Evolutionary conservation across 2,113 vertebrate species (phyloP), one percentile per base, ranked within the genome.

Genomic region (Hemibates koningsi): DNA sequence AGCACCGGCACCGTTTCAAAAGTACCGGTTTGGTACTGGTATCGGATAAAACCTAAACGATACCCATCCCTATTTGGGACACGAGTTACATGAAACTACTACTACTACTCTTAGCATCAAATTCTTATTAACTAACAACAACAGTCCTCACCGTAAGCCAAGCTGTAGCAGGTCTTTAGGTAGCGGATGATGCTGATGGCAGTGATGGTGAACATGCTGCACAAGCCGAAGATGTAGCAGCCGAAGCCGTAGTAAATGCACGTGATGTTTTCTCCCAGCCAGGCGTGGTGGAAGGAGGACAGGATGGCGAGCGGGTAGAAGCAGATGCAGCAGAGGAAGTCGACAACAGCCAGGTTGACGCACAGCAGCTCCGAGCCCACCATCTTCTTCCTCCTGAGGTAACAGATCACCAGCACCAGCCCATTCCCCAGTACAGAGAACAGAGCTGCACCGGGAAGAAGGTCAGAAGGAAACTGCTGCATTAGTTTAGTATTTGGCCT

Each of bases 301-400:
- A 91, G 1, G 88, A 95, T 95, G 92, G 96, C 94, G 29, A 96
- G 92, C 1, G 95, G 96, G 91, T 96, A 96, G 83, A 96, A 95
- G 56, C 90, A 95, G 83, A 95, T 56, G 84, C 96, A 96, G 91
- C 90, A 87, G 24, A 95, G 85, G 88, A 96, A 94, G 90, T 96
- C 96, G 4, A 94, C 93, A 90, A 94, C 63, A 6, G 95, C 95
- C 87, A 96, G 92, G 93, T 96, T 96, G 88, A 95, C 93, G 7
- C 94, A 96, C 66, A 96, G 93, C 80, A 96, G 84, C 92, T 96
- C 95, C 0, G 95, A 91, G 82, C 88, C 92, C 27, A n/a, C 56
- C 88, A 96, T 93, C 93, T 92, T 95, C 87, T 87, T 94, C 86
- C 94, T 90, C 86, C 93, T 81, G 27, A 92, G 92, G 86, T 95